A percentile compares a stretch with the other conserved stretches of the same genome.
Evolutionary conservation across 2,888 invertebrate species (phyloP).

Genomic region (Dynastes grantii): DNA sequence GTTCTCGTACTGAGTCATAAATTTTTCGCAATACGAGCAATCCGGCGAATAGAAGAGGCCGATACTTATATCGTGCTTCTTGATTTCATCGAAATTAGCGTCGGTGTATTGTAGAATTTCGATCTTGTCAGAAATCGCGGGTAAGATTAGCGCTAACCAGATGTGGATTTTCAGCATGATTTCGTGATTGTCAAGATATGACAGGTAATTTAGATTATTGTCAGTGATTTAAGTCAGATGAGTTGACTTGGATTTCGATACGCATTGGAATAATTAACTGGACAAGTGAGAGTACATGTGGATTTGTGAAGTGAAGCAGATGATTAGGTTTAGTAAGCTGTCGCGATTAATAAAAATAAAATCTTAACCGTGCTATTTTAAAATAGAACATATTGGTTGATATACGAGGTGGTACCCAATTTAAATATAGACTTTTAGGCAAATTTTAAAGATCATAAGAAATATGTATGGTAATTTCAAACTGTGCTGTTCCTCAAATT

Average conservation of each 20-base stretch:
- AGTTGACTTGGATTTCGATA: slow-evolving; percentile 9
- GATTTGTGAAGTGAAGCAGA: too few relatives aligned
- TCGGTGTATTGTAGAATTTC: slow-evolving; percentile 21
- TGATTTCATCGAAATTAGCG: slow-evolving; percentile 6
- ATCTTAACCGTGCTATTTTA: too few relatives aligned
- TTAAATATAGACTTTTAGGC: too few relatives aligned
- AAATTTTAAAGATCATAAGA: too few relatives aligned
- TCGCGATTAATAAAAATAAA: too few relatives aligned
- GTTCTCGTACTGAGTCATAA: slow-evolving; percentile 26
- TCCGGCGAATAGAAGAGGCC: slow-evolving; percentile 47
- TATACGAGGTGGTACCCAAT: too few relatives aligned
- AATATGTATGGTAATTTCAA: too few relatives aligned
- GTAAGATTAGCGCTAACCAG: background rate
- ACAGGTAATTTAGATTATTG: slow-evolving; percentile 6
- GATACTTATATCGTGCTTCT: slow-evolving; percentile 42
- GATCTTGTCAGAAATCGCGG: background rate
- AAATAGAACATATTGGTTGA: too few relatives aligned
- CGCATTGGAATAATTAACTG: background rate
- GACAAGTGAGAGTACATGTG: too few relatives aligned
- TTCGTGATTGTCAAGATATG: slow-evolving; percentile 16
- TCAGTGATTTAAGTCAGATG: background rate
- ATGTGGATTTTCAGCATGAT: background rate
- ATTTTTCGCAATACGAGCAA: slow-evolving; percentile 39
- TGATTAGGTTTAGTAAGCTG: too few relatives aligned
- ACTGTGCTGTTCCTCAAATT: too few relatives aligned